A percentile compares a stretch with the other conserved stretches of the same genome.
These are phyloP conservation scores for Hypocryptadius cinnamomeus DNA, from an alignment of 2,113 vertebrate species.

Conservation along the genomic window DNA sequence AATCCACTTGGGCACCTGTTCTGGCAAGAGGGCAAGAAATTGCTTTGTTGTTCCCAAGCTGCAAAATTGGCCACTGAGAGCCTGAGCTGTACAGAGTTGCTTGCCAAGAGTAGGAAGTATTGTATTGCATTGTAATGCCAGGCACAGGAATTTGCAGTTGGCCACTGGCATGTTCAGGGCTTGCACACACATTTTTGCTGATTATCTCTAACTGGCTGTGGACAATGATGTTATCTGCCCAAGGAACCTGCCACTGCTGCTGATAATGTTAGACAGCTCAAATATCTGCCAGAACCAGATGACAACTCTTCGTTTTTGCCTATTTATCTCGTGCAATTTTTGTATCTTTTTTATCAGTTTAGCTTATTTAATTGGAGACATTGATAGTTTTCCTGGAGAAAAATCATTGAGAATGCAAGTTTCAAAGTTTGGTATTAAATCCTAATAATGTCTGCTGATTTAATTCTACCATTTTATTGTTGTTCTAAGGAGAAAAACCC, in stretches of 20 bases:
- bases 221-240: neutral
- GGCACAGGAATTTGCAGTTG: neutral
- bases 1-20: neutral
- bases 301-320: neutral
- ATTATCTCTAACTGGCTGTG: neutral
- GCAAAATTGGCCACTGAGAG: neutral
- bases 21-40: neutral
- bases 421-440: neutral
- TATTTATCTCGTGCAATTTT: neutral
- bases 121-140: neutral
- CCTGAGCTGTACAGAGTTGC: neutral
- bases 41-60: neutral
- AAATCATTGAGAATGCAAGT: neutral
- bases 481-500: neutral
- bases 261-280: neutral
- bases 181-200: neutral
- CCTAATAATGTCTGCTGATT: neutral
- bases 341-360: neutral
- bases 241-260: neutral
- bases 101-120: neutral
- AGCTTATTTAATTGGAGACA: neutral
- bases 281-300: neutral
- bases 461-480: neutral
- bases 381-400: neutral
- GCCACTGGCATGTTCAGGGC: neutral